Percentiles rank a stretch among this genome's conserved stretches.
phyloP scores from a whole-genome alignment of 2,797 vertebrate genomes.

The Catostomus latipinnis region DNA sequence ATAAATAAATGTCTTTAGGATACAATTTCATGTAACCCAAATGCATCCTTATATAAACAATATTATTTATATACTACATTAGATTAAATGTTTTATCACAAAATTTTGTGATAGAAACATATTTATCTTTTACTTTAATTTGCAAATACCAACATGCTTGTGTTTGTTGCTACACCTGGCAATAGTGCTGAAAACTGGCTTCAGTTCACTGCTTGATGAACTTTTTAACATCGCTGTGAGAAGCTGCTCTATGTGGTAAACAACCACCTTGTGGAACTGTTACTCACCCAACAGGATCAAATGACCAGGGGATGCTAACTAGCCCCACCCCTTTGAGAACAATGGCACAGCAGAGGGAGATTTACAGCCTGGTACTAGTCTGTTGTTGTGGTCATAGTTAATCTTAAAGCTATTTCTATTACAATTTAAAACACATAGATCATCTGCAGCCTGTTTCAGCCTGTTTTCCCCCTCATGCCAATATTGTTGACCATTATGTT shows the following conservation, averaged over 20 bases:
- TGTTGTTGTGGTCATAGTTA: not conserved
- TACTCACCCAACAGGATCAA: conserved; percentile 32
- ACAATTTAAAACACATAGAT: not conserved
- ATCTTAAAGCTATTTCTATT: not conserved
- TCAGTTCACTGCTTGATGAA: conserved; percentile 13
- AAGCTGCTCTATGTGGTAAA: conserved; percentile 6
- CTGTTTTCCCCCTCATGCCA: not conserved
- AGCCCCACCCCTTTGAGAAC: conserved; percentile 18
- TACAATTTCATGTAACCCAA: not conserved
- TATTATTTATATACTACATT: not conserved
- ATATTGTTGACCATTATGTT: conserved; percentile 12
- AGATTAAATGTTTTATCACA: not conserved
- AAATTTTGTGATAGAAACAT: not conserved
- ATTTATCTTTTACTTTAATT: not conserved
- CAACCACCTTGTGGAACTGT: conserved; percentile 13
- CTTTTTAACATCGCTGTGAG: not conserved
- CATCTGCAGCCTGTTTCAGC: not conserved
- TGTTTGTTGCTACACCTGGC: conserved; percentile 17
- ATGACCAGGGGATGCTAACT: not conserved
- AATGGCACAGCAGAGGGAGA: conserved; percentile 23
- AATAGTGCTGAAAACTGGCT: conserved; percentile 5
- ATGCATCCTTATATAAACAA: not conserved
- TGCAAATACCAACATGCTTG: not conserved
- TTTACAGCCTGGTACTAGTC: conserved; percentile 35
- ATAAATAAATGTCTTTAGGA: not conserved